Conservation (phyloP, 2,888 invertebrate species). For the Pediacus dermestoides region DNA sequence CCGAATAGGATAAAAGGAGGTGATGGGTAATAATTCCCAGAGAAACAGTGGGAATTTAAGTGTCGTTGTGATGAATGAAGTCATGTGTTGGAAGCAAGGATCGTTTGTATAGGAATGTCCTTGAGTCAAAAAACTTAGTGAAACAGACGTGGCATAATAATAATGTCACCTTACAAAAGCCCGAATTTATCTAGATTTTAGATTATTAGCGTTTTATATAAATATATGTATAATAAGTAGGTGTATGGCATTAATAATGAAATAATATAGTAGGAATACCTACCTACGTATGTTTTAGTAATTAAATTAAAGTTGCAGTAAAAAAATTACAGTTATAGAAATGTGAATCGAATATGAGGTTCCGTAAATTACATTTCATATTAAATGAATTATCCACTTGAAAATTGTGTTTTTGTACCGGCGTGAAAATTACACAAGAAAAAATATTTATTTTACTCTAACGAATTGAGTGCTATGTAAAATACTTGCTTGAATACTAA, state of each 20-base stretch:
- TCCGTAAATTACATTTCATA: neutral
- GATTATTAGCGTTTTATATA: no score
- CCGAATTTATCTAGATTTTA: no score
- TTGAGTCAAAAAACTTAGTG: neutral
- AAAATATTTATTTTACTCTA: neutral
- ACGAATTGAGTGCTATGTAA: conserved; percentile 8
- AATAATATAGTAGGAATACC: no score
- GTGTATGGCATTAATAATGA: no score
- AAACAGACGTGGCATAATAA: conserved; percentile 1
- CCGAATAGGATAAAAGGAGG: no score
- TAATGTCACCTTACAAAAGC: neutral
- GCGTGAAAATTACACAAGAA: neutral
- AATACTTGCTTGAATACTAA: conserved; percentile 16
- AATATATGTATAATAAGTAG: no score
- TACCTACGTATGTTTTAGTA: no score
- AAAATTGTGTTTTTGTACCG: no score
- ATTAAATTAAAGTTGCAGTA: no score
- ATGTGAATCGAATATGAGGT: no score
- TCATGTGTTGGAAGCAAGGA: conserved; percentile 1
- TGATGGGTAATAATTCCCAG: neutral
- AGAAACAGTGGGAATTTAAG: conserved; percentile 1
- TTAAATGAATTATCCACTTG: neutral
- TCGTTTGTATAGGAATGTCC: neutral
- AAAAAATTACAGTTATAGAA: no score
- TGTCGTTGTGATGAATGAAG: conserved; percentile 1